Conservation (phyloP, 2,888 invertebrate species). For the Apodemia zela region DNA sequence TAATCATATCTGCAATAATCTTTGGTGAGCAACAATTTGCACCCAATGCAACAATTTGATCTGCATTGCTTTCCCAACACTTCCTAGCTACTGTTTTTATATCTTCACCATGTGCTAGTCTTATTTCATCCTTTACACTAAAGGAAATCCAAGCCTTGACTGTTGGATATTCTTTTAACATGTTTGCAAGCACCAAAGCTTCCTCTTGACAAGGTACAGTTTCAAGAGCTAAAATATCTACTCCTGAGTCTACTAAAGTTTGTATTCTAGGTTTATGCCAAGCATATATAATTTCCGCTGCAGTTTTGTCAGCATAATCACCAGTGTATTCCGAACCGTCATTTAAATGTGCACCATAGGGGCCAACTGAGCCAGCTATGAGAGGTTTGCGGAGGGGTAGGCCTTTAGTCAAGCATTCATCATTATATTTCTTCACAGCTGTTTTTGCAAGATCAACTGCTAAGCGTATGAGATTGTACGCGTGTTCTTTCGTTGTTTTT, state of each 20-base stretch:
- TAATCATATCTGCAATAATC: constrained; percentile 52
- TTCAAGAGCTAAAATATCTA: constrained; percentile 93
- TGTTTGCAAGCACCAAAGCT: constrained; percentile 87
- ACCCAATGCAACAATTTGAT: constrained; percentile 88
- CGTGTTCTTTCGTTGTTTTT: constrained; percentile 83
- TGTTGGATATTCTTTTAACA: constrained; percentile 88
- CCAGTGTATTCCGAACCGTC: constrained; percentile 96
- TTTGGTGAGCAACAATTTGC: constrained; percentile 87
- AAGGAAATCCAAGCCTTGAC: constrained; percentile 93
- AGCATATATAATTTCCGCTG: constrained; percentile 82
- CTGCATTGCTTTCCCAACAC: constrained; percentile 83
- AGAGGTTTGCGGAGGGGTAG: constrained; percentile 60
- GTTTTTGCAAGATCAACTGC: constrained; percentile 87
- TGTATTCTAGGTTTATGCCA: constrained; percentile 92
- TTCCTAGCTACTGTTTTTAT: constrained; percentile 84
- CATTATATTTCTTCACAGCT: constrained; percentile 82
- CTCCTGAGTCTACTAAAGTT: constrained; percentile 87
- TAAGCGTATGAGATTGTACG: constrained; percentile 84
- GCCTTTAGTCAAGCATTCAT: constrained; percentile 55
- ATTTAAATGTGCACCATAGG: constrained; percentile 92
- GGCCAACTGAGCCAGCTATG: constrained; percentile 93
- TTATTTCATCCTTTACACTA: constrained; percentile 84
- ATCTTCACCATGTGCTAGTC: constrained; percentile 87
- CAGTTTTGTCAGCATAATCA: constrained; percentile 83
- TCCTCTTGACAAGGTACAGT: constrained; percentile 93